Conservation (phyloP, 2,113 vertebrate genomes). For the Tragelaphus scriptus region DNA sequence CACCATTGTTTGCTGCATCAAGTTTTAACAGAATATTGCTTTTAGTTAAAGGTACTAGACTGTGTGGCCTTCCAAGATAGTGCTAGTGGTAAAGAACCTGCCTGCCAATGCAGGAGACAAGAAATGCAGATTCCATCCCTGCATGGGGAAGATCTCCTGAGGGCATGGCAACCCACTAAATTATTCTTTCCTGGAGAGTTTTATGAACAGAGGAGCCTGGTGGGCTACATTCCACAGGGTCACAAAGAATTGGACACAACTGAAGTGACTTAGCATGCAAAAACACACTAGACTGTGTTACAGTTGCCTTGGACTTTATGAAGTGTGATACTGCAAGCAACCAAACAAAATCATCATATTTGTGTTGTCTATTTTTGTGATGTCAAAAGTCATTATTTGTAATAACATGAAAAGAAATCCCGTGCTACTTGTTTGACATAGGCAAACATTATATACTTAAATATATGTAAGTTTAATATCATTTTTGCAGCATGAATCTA, state of each 20-base stretch:
- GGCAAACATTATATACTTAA: not conserved
- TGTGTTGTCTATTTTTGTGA: slow-evolving; percentile 47
- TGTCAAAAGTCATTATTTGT: slow-evolving; percentile 40
- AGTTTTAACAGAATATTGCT: not conserved
- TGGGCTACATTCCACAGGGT: too few species aligned
- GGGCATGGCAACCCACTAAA: too few species aligned
- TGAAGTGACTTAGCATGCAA: too few species aligned
- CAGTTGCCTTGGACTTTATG: slow-evolving; percentile 59
- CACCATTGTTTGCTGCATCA: not conserved
- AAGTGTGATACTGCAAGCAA: slow-evolving; percentile 41
- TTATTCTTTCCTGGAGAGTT: too few species aligned
- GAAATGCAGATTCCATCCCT: too few species aligned
- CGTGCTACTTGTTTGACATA: not conserved
- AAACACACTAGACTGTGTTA: not conserved
- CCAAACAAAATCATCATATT: slow-evolving; percentile 62
- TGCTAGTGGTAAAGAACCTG: too few species aligned
- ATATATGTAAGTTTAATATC: not conserved
- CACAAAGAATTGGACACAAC: too few species aligned
- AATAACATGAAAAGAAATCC: not conserved
- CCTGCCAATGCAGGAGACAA: too few species aligned
- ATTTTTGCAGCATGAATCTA: not conserved
- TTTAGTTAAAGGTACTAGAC: slow-evolving; percentile 1
- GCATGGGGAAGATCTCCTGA: too few species aligned
- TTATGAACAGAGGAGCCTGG: too few species aligned
- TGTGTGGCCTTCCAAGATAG: too few species aligned